These are phyloP conservation scores for Metopolophium dirhodum DNA, from an alignment of 1,140 invertebrate species.

Conservation along the genomic window DNA sequence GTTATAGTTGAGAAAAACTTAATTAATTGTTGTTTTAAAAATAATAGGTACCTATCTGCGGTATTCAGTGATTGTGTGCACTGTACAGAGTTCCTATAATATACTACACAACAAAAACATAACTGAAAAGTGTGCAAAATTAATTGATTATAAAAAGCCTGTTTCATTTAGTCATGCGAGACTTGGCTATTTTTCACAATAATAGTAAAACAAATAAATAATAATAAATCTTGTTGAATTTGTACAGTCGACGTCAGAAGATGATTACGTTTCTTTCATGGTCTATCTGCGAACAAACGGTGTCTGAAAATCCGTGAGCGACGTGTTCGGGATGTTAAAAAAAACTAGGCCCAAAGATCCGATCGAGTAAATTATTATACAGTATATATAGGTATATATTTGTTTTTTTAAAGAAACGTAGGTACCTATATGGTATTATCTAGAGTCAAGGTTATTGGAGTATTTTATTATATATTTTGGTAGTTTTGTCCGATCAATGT, in stretches of 20 bases:
- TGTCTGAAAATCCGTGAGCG: background rate
- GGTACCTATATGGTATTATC: background rate
- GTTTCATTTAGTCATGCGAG: background rate
- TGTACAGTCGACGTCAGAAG: background rate
- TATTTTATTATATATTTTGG: background rate
- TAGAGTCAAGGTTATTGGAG: background rate
- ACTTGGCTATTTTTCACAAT: background rate
- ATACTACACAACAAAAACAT: background rate
- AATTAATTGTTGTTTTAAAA: background rate
- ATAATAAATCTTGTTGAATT: background rate
- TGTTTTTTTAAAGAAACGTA: background rate
- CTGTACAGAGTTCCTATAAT: background rate
- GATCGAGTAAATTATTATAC: constrained; percentile 9
- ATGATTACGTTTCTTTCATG: constrained; percentile 33
- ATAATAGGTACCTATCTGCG: background rate
- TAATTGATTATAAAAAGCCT: background rate
- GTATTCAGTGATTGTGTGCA: background rate
- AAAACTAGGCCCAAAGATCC: constrained; percentile 13
- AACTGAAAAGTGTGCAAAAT: background rate
- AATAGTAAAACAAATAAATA: background rate
- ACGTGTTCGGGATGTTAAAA: constrained; percentile 5
- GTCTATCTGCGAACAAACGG: background rate
- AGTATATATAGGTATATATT: background rate
- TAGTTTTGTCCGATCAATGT: background rate
- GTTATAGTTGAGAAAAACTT: too few species aligned